Percentiles rank a stretch among this genome's conserved stretches.
Conservation (phyloP, 1,140 invertebrate genomes). For the Aphelenchoides avenae region DNA sequence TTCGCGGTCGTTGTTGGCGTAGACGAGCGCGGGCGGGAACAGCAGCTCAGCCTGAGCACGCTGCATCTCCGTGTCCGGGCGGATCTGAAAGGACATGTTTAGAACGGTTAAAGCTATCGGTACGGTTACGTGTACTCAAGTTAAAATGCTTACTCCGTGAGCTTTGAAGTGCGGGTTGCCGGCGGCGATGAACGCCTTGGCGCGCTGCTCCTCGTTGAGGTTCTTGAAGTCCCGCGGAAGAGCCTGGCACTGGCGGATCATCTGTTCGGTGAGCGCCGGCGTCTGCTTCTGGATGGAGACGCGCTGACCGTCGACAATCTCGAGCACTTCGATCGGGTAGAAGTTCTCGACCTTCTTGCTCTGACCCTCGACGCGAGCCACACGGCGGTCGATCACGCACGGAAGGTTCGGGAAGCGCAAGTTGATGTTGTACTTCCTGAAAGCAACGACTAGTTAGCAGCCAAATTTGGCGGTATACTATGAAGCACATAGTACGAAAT, state of each 20-base stretch:
- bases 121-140: not conserved
- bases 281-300: slow-evolving; percentile 14
- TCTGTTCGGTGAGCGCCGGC: slow-evolving; percentile 5
- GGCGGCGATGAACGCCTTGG: not conserved
- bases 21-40: slow-evolving; percentile 9
- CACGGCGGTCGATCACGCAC: slow-evolving; percentile 14
- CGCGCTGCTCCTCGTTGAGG: slow-evolving; percentile 1
- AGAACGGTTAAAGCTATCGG: slow-evolving; percentile 4
- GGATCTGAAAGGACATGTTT: not conserved
- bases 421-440: slow-evolving; percentile 2
- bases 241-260: slow-evolving; percentile 11
- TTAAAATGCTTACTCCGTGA: not conserved
- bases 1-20: not conserved
- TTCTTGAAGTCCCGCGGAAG: slow-evolving; percentile 2
- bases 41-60: slow-evolving; percentile 9
- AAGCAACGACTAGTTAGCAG: too few species aligned
- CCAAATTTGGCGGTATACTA: too few species aligned
- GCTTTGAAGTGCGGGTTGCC: slow-evolving; percentile 1
- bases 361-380: not conserved
- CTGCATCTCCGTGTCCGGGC: slow-evolving; percentile 4
- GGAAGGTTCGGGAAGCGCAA: slow-evolving; percentile 4
- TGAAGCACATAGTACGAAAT: too few species aligned
- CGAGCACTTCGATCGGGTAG: slow-evolving; percentile 9
- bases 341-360: not conserved
- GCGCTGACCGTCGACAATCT: slow-evolving; percentile 18